Evolutionary conservation across 2,797 vertebrate species (phyloP).

Genomic region (Antrozous pallidus): DNA sequence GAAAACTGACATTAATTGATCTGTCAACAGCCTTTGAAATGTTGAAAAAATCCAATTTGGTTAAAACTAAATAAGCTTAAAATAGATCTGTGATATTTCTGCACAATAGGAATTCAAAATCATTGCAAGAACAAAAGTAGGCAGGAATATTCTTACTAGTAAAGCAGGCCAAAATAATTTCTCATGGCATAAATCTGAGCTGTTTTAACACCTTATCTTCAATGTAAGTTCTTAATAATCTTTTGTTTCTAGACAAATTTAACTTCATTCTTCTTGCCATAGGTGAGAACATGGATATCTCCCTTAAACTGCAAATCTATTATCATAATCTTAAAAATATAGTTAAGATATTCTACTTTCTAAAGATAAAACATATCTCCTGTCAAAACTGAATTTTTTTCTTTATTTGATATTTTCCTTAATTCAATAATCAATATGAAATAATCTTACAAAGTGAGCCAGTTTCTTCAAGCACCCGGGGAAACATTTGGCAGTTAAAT

Average conservation of each 20-base stretch:
- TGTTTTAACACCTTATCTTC: background rate
- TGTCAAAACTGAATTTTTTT: background rate
- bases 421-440: slow-evolving; percentile 36
- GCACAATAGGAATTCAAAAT: background rate
- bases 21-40: background rate
- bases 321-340: background rate
- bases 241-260: background rate
- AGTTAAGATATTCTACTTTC: background rate
- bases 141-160: background rate
- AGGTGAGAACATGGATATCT: background rate
- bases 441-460: slow-evolving; percentile 30
- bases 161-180: background rate
- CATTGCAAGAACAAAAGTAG: background rate
- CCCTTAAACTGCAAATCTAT: background rate
- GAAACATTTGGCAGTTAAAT: slow-evolving; percentile 22
- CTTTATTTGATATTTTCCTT: slow-evolving; percentile 16
- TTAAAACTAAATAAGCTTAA: slow-evolving; percentile 30
- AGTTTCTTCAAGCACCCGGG: background rate
- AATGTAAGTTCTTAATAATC: background rate
- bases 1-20: slow-evolving; percentile 15
- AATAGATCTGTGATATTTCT: slow-evolving; percentile 14
- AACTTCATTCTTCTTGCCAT: background rate
- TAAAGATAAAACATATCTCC: background rate
- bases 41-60: background rate
- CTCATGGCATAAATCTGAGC: background rate